Evolutionary conservation across 2,797 vertebrate genomes (phyloP).

Genomic region (Acanthopagrus latus): DNA sequence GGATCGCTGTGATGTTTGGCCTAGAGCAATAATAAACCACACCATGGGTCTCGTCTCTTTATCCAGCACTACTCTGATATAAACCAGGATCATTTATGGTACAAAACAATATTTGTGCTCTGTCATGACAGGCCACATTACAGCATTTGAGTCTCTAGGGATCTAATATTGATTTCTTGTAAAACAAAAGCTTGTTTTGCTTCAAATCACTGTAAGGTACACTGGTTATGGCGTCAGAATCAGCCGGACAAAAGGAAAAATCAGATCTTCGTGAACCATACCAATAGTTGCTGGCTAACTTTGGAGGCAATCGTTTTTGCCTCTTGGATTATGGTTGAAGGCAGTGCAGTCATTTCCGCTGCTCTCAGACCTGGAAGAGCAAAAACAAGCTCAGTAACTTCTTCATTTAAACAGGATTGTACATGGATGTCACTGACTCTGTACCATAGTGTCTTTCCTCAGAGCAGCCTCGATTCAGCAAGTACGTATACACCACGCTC

Average conservation of each 20-base stretch:
- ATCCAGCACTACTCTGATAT: conserved; percentile 15
- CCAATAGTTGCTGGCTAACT: conserved; percentile 90
- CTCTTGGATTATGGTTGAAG: conserved; percentile 87
- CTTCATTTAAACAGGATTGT: conserved; percentile 10
- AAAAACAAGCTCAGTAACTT: conserved; percentile 20
- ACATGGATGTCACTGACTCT: conserved; percentile 19
- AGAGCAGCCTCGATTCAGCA: conserved; percentile 91
- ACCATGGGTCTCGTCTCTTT: conserved; percentile 1
- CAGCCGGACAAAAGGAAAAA: not conserved
- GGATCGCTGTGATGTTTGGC: conserved; percentile 88
- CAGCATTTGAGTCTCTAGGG: not conserved
- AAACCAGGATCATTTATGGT: conserved; percentile 11
- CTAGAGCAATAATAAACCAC: conserved; percentile 78
- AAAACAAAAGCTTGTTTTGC: conserved; percentile 4
- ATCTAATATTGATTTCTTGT: not conserved
- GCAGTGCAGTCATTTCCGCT: conserved; percentile 93
- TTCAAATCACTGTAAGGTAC: not conserved
- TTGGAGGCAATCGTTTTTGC: conserved; percentile 89
- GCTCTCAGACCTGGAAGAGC: conserved; percentile 90
- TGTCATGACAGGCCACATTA: not conserved
- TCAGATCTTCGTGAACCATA: conserved; percentile 72
- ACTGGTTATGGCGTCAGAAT: not conserved
- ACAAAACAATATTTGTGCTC: conserved; percentile 14
- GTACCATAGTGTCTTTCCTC: conserved; percentile 95
- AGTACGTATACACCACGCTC: conserved; percentile 91